Evolutionary conservation across 2,797 vertebrate species (phyloP), one percentile per base, ranked within the genome.

Genomic region (Oceanodroma leucorhoa): DNA sequence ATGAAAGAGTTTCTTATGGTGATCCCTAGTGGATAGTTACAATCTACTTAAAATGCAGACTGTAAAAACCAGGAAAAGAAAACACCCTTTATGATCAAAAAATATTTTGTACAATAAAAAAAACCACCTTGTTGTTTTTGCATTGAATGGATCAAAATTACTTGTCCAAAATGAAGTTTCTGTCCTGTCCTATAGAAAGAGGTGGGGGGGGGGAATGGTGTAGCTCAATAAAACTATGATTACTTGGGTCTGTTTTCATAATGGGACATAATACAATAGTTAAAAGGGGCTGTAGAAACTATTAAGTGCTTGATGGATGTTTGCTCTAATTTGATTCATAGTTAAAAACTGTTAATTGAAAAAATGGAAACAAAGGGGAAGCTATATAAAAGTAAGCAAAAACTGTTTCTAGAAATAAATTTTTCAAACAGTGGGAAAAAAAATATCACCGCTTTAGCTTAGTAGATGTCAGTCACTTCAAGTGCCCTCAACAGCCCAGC

Each of bases 1-100:
- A 90, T 84, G 92, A 93, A 92, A 89, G 83, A 69, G 78, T 94
- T 97, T 92, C 93, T 95, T 80, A 32, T 9, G 23, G 81, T 53
- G 67, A 85, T 96, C 96, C 93, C 94, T 54, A 10, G 93, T 91
- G 93, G 45, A 89, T 94, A 85, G 86, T 93, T 93, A 93, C 71
- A 81, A 57, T 66, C 64, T 69, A 7, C 81, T 94, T 95, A 89
- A 94, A 97, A 95, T 71, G 62, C 75, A 94, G 92, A 55, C 78
- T 80, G 78, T 92, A 83, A 95, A 95, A 96, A 46, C n/a, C 79
- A 88, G 95, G 89, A 71, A 96, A 96, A 86, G 93, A 94, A 96
- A 96, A 94, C 94, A 93, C 43, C 36, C 57, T 94, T 95, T 96
- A 92, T 95, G 90, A 92, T 92, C 16, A 55, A 87, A 95, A 92